Conservation (phyloP, 2,113 vertebrate species). For the Aix galericulata region DNA sequence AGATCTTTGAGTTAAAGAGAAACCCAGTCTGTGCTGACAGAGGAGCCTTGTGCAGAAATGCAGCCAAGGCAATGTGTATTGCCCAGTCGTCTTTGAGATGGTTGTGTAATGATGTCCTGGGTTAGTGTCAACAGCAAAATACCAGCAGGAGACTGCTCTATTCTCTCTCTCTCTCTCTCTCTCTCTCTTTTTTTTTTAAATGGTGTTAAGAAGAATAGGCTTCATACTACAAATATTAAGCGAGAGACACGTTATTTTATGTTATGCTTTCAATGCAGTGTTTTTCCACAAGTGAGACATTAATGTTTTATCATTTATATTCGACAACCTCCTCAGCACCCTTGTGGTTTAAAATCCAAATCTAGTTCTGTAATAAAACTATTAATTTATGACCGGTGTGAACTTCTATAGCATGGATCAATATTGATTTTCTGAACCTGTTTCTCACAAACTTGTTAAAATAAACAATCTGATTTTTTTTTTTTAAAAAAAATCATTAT, state of each 20-base stretch:
- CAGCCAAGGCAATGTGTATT: not conserved
- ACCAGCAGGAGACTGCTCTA: not conserved
- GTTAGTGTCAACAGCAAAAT: not conserved
- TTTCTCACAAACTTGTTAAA: not conserved
- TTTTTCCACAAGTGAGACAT: not conserved
- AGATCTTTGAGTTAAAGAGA: not conserved
- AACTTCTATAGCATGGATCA: not conserved
- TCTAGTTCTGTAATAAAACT: not conserved
- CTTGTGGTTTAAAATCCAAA: not conserved
- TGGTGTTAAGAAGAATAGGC: not conserved
- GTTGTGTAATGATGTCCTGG: not conserved
- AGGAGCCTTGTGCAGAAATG: not conserved
- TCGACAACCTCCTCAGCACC: not conserved
- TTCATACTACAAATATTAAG: not conserved
- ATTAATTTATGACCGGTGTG: constrained; percentile 20
- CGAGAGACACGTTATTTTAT: not conserved
- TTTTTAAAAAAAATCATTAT: not conserved
- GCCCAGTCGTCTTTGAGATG: not conserved
- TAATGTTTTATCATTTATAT: not conserved
- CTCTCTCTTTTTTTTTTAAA: not conserved
- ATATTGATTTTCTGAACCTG: not conserved
- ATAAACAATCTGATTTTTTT: not conserved
- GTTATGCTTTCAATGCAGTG: not conserved
- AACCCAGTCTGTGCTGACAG: not conserved
- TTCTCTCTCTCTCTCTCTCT: not conserved